These are phyloP conservation scores for Aethes cnicana DNA, from an alignment of 2,888 invertebrate genomes.

Conservation along the genomic window DNA sequence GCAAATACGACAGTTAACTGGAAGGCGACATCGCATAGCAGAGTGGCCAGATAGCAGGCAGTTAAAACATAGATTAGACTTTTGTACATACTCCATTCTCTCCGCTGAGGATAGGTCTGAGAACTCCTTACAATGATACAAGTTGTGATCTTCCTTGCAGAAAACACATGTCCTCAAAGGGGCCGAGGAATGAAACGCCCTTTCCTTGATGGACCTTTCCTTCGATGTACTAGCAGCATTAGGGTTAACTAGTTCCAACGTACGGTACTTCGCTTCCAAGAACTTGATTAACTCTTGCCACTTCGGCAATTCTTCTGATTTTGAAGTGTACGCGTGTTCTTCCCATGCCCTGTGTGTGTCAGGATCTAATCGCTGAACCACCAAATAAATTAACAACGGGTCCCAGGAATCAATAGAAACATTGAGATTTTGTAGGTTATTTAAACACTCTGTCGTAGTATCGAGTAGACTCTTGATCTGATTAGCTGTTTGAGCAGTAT, in stretches of 20 bases:
- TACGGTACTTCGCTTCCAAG: conserved; percentile 32
- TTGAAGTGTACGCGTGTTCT: not conserved
- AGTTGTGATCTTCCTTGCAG: conserved; percentile 33
- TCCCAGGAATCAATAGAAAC: conserved; percentile 35
- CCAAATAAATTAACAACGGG: not conserved
- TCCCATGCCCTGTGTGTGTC: conserved; percentile 9
- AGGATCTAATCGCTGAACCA: not conserved
- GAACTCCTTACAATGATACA: conserved; percentile 39
- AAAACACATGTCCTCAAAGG: conserved; percentile 4
- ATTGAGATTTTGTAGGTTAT: conserved; percentile 34
- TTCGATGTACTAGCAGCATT: not conserved
- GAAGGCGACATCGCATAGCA: conserved; percentile 29
- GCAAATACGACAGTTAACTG: conserved; percentile 36
- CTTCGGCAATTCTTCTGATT: conserved; percentile 29
- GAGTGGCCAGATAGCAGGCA: conserved; percentile 37
- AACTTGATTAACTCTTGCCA: conserved; percentile 29
- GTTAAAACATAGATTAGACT: conserved; percentile 36
- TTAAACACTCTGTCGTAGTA: conserved; percentile 38
- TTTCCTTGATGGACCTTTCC: conserved; percentile 1
- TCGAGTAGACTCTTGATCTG: conserved; percentile 37
- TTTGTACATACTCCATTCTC: conserved; percentile 33
- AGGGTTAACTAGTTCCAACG: conserved; percentile 27
- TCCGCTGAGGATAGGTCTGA: conserved; percentile 29
- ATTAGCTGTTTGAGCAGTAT: conserved; percentile 27
- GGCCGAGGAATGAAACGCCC: conserved; percentile 24